Conservation (phyloP, 2,113 vertebrate species). For the Tragelaphus buxtoni region DNA sequence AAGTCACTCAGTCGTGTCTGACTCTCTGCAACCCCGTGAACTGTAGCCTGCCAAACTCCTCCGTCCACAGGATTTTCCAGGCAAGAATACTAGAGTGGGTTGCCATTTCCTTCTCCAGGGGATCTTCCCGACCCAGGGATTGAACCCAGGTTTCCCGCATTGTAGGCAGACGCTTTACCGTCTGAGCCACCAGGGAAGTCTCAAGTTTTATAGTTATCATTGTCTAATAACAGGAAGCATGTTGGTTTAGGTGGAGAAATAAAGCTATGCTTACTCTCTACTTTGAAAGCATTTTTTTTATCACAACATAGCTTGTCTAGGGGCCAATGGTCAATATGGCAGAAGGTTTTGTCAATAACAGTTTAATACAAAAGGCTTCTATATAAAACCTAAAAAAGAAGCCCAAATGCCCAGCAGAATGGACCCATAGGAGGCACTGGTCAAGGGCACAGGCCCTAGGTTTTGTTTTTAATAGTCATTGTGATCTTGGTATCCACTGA, state of each 20-base stretch:
- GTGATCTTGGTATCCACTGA: neutral
- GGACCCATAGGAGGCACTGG: neutral
- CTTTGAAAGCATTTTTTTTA: neutral
- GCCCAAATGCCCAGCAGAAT: neutral
- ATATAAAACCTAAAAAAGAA: neutral
- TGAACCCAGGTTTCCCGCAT: rapidly evolving
- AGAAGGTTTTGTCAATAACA: neutral
- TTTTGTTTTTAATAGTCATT: neutral
- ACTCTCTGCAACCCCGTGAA: neutral
- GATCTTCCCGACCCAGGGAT: no score
- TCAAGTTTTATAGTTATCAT: neutral
- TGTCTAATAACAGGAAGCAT: neutral
- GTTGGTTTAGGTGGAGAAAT: neutral
- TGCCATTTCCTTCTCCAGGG: no score
- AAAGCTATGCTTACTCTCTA: neutral
- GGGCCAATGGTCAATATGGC: neutral
- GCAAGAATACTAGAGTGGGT: no score
- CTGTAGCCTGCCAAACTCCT: no score
- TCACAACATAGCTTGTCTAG: neutral
- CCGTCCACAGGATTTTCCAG: no score
- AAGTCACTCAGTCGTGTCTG: neutral
- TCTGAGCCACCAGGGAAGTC: no score
- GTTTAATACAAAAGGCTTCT: neutral
- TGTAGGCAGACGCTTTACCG: no score
- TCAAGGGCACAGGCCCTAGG: neutral